A percentile compares a stretch with the other conserved stretches of the same genome.
Conservation (phyloP, 2,888 invertebrate species). For the Cantharis rustica region DNA sequence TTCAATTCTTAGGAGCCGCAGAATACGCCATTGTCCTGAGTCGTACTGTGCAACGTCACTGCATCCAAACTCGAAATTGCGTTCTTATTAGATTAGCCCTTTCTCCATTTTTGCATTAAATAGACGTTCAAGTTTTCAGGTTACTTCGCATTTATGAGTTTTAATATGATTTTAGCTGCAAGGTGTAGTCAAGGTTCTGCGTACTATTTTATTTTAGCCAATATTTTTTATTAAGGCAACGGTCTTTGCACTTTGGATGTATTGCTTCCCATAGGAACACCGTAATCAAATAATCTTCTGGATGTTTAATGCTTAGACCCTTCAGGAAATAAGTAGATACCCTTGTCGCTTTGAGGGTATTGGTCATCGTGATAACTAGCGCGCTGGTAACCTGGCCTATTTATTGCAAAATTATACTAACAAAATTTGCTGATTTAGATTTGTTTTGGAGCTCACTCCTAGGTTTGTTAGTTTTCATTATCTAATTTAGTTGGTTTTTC, state of each 20-base stretch:
- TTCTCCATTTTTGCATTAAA: slow-evolving; percentile 33
- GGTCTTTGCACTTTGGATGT: too few relatives aligned
- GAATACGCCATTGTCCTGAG: slow-evolving; percentile 48
- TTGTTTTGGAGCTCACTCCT: too few relatives aligned
- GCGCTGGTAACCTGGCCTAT: too few relatives aligned
- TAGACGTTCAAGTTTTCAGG: neutral
- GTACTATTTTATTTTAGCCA: neutral
- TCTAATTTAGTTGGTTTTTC: neutral
- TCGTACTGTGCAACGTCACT: slow-evolving; percentile 45
- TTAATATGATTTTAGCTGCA: neutral
- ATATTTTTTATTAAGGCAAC: too few relatives aligned
- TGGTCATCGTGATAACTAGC: too few relatives aligned
- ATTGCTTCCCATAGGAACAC: too few relatives aligned
- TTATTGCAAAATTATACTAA: too few relatives aligned
- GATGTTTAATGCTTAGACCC: too few relatives aligned
- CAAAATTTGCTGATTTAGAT: too few relatives aligned
- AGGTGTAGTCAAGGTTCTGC: neutral
- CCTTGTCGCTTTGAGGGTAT: too few relatives aligned
- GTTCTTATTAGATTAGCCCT: slow-evolving; percentile 50
- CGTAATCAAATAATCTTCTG: too few relatives aligned
- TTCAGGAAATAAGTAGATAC: too few relatives aligned
- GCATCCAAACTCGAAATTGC: slow-evolving; percentile 51
- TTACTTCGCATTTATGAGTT: neutral
- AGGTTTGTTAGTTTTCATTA: neutral
- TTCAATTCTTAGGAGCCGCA: slow-evolving; percentile 48